Conservation (phyloP, 1,140 invertebrate genomes). For the Batillaria attramentaria region DNA sequence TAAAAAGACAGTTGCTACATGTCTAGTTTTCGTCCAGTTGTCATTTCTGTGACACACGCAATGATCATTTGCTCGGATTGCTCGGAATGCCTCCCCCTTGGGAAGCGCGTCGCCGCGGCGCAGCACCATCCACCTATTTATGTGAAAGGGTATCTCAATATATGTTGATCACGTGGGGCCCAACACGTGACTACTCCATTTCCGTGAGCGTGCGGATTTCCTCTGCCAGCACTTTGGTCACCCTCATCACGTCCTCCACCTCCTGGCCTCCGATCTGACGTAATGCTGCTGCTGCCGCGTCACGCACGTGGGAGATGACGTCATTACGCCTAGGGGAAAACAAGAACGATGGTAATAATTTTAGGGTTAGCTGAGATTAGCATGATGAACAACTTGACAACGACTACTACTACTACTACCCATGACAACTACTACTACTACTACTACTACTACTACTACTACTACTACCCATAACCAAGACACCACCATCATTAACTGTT, state of each 20-base stretch:
- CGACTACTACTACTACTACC: no score
- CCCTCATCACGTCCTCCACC: constrained; percentile 58
- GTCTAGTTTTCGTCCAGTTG: neutral
- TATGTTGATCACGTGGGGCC: neutral
- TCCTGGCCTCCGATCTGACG: constrained; percentile 61
- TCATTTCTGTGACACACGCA: neutral
- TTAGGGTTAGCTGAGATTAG: no score
- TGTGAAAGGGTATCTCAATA: neutral
- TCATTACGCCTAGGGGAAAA: constrained; percentile 63
- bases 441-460: no score
- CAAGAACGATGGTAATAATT: neutral
- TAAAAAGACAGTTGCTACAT: neutral
- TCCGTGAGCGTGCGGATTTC: constrained; percentile 54
- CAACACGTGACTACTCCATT: neutral
- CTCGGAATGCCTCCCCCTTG: no score
- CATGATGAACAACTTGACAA: no score
- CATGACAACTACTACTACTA: no score
- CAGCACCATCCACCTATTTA: no score
- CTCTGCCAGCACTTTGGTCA: constrained; percentile 58
- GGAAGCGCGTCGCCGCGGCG: no score
- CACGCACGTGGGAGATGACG: constrained; percentile 58
- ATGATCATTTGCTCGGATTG: neutral
- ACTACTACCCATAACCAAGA: no score
- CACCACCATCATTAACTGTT: no score
- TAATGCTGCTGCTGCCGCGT: constrained; percentile 57